These are phyloP conservation scores for Alligator sinensis DNA, from an alignment of 2,113 vertebrate species.

Conservation along the genomic window DNA sequence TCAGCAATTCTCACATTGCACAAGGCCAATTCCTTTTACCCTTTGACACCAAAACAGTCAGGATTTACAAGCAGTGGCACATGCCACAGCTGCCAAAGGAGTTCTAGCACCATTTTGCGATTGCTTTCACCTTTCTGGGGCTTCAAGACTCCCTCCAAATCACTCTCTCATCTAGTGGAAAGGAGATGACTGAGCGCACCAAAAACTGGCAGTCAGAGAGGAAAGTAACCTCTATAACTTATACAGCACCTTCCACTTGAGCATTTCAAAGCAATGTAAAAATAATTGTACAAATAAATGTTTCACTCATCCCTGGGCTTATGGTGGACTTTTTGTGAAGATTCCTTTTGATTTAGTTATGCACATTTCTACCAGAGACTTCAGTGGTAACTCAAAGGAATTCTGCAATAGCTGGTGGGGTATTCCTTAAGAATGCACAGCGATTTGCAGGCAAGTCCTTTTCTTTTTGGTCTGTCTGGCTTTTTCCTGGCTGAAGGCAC, in stretches of 20 bases:
- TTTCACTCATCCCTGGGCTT: not conserved
- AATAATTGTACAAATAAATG: not conserved
- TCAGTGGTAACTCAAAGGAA: not conserved
- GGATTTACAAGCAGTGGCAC: not conserved
- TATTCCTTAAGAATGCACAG: not conserved
- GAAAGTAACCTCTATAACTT: not conserved
- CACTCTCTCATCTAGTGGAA: not conserved
- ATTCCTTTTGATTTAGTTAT: not conserved
- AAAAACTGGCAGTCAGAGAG: not conserved
- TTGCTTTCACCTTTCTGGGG: not conserved
- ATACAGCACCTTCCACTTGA: not conserved
- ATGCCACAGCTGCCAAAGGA: not conserved
- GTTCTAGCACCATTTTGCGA: not conserved
- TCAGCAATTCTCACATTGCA: slow-evolving; percentile 8
- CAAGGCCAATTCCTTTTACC: not conserved
- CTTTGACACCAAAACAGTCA: not conserved
- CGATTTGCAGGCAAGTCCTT: not conserved
- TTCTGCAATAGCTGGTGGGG: not conserved
- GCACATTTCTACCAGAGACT: not conserved
- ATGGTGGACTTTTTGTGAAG: not conserved
- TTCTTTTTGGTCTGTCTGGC: not conserved
- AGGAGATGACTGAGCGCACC: not conserved
- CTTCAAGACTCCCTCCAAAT: not conserved
- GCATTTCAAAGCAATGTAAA: slow-evolving; percentile 8
- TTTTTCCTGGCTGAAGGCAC: slow-evolving; percentile 32